phyloP scores from a whole-genome alignment of 2,113 vertebrate genomes.

The Candoia aspera region DNA sequence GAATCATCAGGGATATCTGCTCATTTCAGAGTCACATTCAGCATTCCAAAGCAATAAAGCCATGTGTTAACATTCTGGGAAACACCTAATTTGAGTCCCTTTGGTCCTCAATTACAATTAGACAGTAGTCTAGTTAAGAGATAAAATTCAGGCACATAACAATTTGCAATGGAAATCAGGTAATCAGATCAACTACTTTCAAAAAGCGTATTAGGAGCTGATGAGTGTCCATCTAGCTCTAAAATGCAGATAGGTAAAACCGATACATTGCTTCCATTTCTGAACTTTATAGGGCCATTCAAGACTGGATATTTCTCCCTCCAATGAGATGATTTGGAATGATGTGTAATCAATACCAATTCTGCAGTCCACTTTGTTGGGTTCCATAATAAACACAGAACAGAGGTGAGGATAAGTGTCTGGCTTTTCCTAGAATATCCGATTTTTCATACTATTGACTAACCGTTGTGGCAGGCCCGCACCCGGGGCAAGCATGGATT shows the following conservation, averaged over 20 bases:
- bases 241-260: background rate
- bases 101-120: slow-evolving; percentile 17
- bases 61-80: slow-evolving; percentile 26
- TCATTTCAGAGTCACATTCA: slow-evolving; percentile 30
- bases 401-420: background rate
- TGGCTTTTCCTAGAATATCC: background rate
- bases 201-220: background rate
- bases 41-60: slow-evolving; percentile 38
- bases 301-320: background rate
- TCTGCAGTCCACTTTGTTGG: background rate
- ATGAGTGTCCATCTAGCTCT: background rate
- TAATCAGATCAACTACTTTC: slow-evolving; percentile 8
- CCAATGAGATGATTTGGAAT: background rate
- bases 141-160: background rate
- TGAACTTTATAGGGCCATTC: background rate
- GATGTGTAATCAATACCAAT: background rate
- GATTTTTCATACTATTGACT: background rate
- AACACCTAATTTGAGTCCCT: slow-evolving; percentile 16
- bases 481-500: too few species aligned
- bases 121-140: slow-evolving; percentile 18
- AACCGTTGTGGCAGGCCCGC: too few species aligned
- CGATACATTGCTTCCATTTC: background rate
- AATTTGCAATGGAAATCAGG: background rate
- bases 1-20: slow-evolving; percentile 24
- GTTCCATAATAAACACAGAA: background rate